Evolutionary conservation across 2,797 vertebrate genomes (phyloP), one percentile per base, ranked within the genome.

Genomic region (Valencia hispanica): DNA sequence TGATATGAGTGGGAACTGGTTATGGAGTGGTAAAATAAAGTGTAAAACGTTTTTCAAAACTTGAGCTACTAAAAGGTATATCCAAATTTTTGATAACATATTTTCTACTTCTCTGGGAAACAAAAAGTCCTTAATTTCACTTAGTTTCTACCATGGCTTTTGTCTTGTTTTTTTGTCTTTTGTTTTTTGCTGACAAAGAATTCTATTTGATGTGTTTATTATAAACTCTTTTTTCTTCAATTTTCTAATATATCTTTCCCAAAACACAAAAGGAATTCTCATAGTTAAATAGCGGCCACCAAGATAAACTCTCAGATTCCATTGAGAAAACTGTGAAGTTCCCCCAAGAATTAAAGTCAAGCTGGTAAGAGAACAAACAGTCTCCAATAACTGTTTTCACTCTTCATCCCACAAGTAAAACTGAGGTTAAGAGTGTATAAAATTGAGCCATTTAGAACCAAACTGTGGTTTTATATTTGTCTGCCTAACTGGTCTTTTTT

Each of bases 401-500:
- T 27, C 8, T 5, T 22, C 1, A 0, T 14, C 61, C 68, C 53
- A 50, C 73, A 82, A 70, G 59, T 68, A 73, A 85, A 84, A 78
- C 45, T 45, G 61, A 32, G n/a, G 57, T 73, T 78, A 61, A 66
- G 25, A 73, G 70, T 43, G 27, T 79, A 57, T 74, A 55, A 76
- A 80, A 81, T 71, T 77, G 32, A 79, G 45, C 34, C 17, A 1
- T 83, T 79, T 82, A 74, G 70, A 68, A 43, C 47, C n/a, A 63
- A 88, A 70, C 34, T 87, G 83, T 79, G 84, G 83, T 87, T 80
- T 83, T 70, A 65, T 61, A 53, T 84, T 55, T 69, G 15, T 48
- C 68, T 75, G 75, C 72, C 74, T 32, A 32, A 69, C 79, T 75
- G 70, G 61, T 79, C 76, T 55, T 2, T 75, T 34, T 34, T 0